A percentile compares a stretch with the other conserved stretches of the same genome.
phyloP scores from a whole-genome alignment of 2,797 vertebrate species.

The Sebastes aleutianus region DNA sequence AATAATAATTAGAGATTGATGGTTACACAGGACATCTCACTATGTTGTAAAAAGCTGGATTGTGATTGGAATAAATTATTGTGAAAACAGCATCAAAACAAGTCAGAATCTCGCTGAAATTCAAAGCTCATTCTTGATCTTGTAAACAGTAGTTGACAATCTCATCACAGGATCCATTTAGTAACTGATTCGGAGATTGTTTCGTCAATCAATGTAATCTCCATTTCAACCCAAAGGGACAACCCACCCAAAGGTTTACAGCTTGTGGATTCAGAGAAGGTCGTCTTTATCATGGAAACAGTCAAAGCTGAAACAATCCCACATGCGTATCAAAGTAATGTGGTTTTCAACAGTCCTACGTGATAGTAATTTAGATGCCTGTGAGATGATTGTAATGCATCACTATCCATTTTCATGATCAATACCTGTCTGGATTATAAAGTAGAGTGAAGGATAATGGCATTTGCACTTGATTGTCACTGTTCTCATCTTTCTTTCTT shows the following conservation, averaged over 20 bases:
- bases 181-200: background rate
- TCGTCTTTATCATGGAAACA: background rate
- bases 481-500: background rate
- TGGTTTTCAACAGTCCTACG: background rate
- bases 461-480: background rate
- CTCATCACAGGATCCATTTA: background rate
- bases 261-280: background rate
- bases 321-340: background rate
- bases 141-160: background rate
- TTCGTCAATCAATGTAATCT: background rate
- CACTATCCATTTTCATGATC: background rate
- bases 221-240: background rate
- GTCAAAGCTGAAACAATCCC: background rate
- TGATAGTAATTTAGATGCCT: background rate
- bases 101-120: background rate
- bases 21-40: background rate
- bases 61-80: background rate
- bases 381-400: background rate
- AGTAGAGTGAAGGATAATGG: background rate
- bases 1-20: background rate
- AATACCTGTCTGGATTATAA: background rate
- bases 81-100: background rate
- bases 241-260: background rate
- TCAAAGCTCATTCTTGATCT: background rate
- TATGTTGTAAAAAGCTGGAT: background rate